These are phyloP conservation scores for Silvanus unidentatus DNA, from an alignment of 2,888 invertebrate species.

Conservation along the genomic window DNA sequence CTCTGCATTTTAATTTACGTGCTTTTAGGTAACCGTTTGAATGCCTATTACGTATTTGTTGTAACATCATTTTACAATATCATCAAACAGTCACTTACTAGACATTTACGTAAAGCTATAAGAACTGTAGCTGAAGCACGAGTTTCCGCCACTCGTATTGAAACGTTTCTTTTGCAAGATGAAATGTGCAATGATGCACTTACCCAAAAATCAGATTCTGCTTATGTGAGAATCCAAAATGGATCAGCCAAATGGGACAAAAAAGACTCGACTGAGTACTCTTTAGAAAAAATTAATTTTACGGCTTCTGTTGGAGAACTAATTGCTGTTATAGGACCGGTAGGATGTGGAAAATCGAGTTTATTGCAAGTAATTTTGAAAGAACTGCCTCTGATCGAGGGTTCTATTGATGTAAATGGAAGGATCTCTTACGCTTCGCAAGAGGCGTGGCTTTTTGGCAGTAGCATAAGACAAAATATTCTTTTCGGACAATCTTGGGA, in stretches of 20 bases:
- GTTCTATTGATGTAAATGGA: slow-evolving; percentile 61
- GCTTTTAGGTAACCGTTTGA: slow-evolving; percentile 53
- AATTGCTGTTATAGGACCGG: slow-evolving; percentile 50
- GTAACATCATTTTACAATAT: slow-evolving; percentile 50
- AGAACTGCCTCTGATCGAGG: slow-evolving; percentile 62
- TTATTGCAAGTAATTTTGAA: slow-evolving; percentile 54
- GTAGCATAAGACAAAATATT: slow-evolving; percentile 85
- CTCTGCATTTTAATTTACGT: slow-evolving; percentile 73
- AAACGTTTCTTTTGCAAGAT: slow-evolving; percentile 53
- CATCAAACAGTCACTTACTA: slow-evolving; percentile 52
- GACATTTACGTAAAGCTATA: slow-evolving; percentile 55
- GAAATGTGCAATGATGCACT: slow-evolving; percentile 40
- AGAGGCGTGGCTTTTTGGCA: slow-evolving; percentile 76
- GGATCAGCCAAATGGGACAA: slow-evolving; percentile 38
- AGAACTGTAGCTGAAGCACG: slow-evolving; percentile 55
- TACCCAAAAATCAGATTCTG: slow-evolving; percentile 32
- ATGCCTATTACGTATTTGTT: slow-evolving; percentile 45
- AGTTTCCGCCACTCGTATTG: slow-evolving; percentile 50
- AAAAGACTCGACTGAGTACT: slow-evolving; percentile 11
- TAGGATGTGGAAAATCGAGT: slow-evolving; percentile 56
- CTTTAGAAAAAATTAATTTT: slow-evolving; percentile 42
- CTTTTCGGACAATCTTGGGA: slow-evolving; percentile 74
- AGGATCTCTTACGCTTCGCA: slow-evolving; percentile 70
- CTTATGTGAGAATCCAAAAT: slow-evolving; percentile 25
- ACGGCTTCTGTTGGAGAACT: slow-evolving; percentile 47